Base-by-base conservation (phyloP, 2,797 vertebrate species). In the Acanthornis magna region DNA sequence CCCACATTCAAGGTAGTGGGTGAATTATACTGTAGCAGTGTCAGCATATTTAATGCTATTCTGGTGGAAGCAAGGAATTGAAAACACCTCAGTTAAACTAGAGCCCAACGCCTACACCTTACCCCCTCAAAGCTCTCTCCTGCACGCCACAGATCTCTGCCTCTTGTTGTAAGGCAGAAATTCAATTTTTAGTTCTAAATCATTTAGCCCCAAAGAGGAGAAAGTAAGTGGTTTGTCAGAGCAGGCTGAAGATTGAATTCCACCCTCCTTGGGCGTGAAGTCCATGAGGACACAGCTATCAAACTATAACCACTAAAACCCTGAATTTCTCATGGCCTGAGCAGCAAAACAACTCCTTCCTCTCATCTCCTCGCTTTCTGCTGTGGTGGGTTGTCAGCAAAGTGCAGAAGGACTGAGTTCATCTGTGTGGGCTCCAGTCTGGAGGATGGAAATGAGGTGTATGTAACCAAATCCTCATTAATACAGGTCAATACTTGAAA, bases 391-490 rank as follows among this genome's bases (percentile, higher is more conserved):
- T 57, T 82, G 71, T 90, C 61, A 57, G 47, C 26, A 4, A 74
- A 75, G 77, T 40, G 47, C 5, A 0, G 10, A 58, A 71, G 66
- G 77, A 73, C 57, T 53, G 87, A 86, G 71, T 91, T 96, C 45
- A 60, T 89, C 72, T 92, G 89, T 89, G 78, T 84, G 85, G 93
- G 47, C 45, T 66, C 55, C 7, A 1, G 7, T 65, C 48, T 70
- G 74, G 66, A 78, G 92, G 74, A 15, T 82, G 79, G 85, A 94
- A 94, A 72, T 53, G 29, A 72, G n/a, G 18, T 88, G 25, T 93
- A 77, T 75, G 11, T 71, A 94, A 93, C 83, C 65, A 84, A 92
- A 91, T 92, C 84, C 74, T 60, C 78, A 43, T 93, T 93, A 95
- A 80, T 70, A 85, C 27, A 43, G 90, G 88, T 83, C 43, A 48